A percentile compares a stretch with the other conserved stretches of the same genome.
Evolutionary conservation across 2,888 invertebrate species (phyloP).

Genomic region (Phyto melanocephala): DNA sequence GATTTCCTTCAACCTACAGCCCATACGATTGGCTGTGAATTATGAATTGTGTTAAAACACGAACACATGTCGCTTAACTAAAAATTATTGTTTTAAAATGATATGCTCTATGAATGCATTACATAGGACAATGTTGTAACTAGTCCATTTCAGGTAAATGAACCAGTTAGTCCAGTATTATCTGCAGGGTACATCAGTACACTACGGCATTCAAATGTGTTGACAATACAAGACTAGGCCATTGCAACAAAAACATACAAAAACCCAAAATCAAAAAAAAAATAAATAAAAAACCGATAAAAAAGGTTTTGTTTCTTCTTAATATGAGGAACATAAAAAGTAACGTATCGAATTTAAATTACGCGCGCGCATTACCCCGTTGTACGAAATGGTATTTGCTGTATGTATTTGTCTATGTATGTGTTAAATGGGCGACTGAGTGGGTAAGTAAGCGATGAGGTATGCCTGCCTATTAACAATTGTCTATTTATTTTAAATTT

Average conservation of each 20-base stretch:
- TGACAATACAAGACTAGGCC: conserved; percentile 44
- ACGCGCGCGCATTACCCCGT: conserved; percentile 60
- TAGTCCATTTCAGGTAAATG: too few relatives aligned
- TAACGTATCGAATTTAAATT: conserved; percentile 53
- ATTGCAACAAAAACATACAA: conserved; percentile 16
- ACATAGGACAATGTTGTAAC: too few relatives aligned
- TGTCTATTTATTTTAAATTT: conserved; percentile 27
- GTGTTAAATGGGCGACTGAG: neutral
- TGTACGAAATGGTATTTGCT: conserved; percentile 22
- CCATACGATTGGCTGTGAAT: too few relatives aligned
- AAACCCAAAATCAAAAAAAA: conserved; percentile 13
- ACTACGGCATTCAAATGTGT: conserved; percentile 31
- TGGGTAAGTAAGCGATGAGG: neutral
- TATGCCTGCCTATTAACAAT: conserved; percentile 19
- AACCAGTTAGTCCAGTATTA: too few relatives aligned
- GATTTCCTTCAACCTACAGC: too few relatives aligned
- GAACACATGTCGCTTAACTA: too few relatives aligned
- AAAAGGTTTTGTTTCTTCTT: too few relatives aligned
- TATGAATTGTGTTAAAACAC: too few relatives aligned
- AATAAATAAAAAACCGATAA: conserved; percentile 2
- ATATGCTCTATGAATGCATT: too few relatives aligned
- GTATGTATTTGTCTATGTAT: neutral
- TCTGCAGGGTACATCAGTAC: neutral
- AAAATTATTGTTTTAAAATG: too few relatives aligned
- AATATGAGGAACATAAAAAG: conserved; percentile 27